A percentile compares a stretch with the other conserved stretches of the same genome.
phyloP scores from a whole-genome alignment of 2,888 invertebrate species.

The Philhelius pedissequus region DNA sequence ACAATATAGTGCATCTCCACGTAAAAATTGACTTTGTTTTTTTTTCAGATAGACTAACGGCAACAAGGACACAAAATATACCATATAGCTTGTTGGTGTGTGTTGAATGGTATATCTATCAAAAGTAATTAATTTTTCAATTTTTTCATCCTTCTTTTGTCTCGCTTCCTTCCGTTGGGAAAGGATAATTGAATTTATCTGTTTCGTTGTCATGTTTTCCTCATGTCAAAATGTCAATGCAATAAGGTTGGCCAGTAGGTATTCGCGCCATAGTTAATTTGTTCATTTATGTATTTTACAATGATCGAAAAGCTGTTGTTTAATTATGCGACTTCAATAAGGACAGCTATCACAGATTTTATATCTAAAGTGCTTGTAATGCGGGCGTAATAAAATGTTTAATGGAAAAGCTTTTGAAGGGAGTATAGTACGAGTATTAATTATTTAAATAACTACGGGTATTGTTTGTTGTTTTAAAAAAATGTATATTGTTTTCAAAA shows the following conservation, averaged over 20 bases:
- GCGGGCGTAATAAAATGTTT: not conserved
- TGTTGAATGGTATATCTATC: not conserved
- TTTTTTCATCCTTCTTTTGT: not conserved
- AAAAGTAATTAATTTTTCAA: conserved; percentile 27
- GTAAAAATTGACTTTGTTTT: not conserved
- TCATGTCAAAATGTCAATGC: not conserved
- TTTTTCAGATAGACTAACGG: not conserved
- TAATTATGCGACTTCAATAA: not conserved
- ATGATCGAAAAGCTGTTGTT: not conserved
- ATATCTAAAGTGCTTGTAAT: not conserved
- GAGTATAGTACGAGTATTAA: not conserved
- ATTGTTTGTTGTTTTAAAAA: not conserved
- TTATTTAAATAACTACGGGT: not conserved
- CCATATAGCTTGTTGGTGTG: no score
- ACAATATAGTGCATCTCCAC: not conserved
- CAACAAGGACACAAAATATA: not conserved
- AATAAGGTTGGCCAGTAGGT: not conserved
- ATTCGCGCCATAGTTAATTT: not conserved
- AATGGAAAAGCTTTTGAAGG: not conserved
- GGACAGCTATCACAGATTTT: not conserved
- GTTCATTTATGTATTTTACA: not conserved
- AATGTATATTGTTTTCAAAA: no score
- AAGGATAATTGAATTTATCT: conserved; percentile 46
- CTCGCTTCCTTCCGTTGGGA: not conserved
- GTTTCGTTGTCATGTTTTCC: not conserved